Percentiles rank a stretch among this genome's conserved stretches.
Conservation (phyloP, 2,888 invertebrate genomes). For the Atherix ibis region DNA sequence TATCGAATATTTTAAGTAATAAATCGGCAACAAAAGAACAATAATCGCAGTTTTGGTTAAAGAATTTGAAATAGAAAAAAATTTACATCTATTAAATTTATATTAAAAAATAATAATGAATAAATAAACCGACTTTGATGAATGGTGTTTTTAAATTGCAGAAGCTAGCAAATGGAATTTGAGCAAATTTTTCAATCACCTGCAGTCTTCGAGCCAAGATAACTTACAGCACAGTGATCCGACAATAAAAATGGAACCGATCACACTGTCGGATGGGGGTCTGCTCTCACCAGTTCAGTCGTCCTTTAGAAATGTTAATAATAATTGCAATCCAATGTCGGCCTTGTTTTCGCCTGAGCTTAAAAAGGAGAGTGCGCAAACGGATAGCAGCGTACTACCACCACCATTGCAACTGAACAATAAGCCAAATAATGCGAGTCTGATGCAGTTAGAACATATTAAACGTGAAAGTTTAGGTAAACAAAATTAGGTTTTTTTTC, state of each 20-base stretch:
- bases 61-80: too few relatives aligned
- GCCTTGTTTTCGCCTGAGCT: constrained; percentile 18
- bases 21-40: too few relatives aligned
- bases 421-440: too few relatives aligned
- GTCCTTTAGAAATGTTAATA: constrained; percentile 12
- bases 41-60: too few relatives aligned
- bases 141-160: too few relatives aligned
- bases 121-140: too few relatives aligned
- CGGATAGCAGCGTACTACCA: too few relatives aligned
- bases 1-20: too few relatives aligned
- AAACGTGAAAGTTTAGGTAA: constrained; percentile 21
- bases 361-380: constrained; percentile 22
- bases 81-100: too few relatives aligned
- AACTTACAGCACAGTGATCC: constrained; percentile 10
- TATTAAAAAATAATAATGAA: too few relatives aligned
- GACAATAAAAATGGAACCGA: constrained; percentile 18
- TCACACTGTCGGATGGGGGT: constrained; percentile 21
- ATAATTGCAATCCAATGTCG: constrained; percentile 16
- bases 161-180: constrained; percentile 12
- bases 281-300: constrained; percentile 8
- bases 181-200: constrained; percentile 11
- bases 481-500: not conserved
- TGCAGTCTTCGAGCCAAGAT: constrained; percentile 7
- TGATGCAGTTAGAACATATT: constrained; percentile 25
- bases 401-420: too few relatives aligned